phyloP scores from a whole-genome alignment of 1,140 invertebrate species.

The Metaphire vulgaris region DNA sequence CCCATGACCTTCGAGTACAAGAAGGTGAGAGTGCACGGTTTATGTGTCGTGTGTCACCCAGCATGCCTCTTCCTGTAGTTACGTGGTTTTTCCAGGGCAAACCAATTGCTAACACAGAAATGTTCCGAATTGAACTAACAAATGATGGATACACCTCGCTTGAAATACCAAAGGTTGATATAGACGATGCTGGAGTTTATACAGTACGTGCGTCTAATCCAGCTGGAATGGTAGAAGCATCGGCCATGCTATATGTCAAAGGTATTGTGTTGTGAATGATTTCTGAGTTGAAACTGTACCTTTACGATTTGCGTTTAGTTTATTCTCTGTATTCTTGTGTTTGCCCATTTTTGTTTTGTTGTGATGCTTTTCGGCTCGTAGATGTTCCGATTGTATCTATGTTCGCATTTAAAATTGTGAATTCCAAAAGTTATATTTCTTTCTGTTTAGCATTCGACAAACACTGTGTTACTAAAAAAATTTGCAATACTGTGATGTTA shows the following conservation, averaged over 20 bases:
- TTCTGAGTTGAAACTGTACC: too few species aligned
- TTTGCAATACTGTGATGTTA: too few species aligned
- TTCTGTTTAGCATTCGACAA: too few species aligned
- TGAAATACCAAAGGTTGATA: slow-evolving; percentile 44
- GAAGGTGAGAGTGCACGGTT: slow-evolving; percentile 88
- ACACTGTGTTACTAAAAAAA: too few species aligned
- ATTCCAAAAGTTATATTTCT: too few species aligned
- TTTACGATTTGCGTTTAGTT: too few species aligned
- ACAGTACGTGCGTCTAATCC: slow-evolving; percentile 61
- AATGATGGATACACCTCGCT: slow-evolving; percentile 59
- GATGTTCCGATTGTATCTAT: too few species aligned
- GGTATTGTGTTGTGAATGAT: too few species aligned
- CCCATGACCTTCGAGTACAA: slow-evolving; percentile 37
- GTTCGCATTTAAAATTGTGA: too few species aligned
- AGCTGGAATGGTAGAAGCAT: slow-evolving; percentile 59
- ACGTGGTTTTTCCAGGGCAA: slow-evolving; percentile 25
- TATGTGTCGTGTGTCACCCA: slow-evolving; percentile 60
- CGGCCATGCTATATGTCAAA: slow-evolving; percentile 41
- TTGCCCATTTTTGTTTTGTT: too few species aligned
- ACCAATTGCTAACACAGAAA: slow-evolving; percentile 41
- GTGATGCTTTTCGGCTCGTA: too few species aligned
- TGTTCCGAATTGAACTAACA: slow-evolving; percentile 40
- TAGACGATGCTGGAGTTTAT: slow-evolving; percentile 43
- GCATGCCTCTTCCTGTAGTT: neutral
- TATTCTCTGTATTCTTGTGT: too few species aligned